These are phyloP conservation scores for Papilio protenor DNA, from an alignment of 2,888 invertebrate genomes.

Conservation along the genomic window DNA sequence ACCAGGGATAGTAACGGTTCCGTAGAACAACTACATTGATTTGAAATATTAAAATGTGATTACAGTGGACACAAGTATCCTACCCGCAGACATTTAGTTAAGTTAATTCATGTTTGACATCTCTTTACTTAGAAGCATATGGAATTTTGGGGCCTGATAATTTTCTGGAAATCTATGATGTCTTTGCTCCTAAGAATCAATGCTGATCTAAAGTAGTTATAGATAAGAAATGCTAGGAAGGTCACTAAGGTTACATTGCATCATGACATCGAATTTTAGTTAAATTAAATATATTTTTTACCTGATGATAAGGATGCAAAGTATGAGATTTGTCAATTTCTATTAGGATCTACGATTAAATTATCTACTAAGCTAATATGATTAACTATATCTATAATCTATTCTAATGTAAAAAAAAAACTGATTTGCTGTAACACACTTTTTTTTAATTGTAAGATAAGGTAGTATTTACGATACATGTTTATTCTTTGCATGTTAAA, in stretches of 20 bases:
- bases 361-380: neutral
- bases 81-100: no score
- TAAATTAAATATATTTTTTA: neutral
- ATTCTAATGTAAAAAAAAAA: neutral
- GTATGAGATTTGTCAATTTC: neutral
- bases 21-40: neutral
- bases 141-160: neutral
- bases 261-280: neutral
- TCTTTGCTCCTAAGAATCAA: neutral
- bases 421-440: neutral
- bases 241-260: neutral
- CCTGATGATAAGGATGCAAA: neutral
- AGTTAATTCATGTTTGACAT: no score
- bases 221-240: neutral
- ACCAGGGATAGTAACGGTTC: neutral
- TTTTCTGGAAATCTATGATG: neutral
- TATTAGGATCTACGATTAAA: neutral
- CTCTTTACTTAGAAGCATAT: no score
- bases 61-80: neutral
- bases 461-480: neutral
- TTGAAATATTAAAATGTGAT: neutral
- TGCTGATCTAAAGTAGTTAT: neutral
- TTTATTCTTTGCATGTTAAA: neutral
- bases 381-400: neutral
- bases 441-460: neutral